Evolutionary conservation across 2,797 vertebrate species (phyloP).

Genomic region (Catostomus latipinnis): DNA sequence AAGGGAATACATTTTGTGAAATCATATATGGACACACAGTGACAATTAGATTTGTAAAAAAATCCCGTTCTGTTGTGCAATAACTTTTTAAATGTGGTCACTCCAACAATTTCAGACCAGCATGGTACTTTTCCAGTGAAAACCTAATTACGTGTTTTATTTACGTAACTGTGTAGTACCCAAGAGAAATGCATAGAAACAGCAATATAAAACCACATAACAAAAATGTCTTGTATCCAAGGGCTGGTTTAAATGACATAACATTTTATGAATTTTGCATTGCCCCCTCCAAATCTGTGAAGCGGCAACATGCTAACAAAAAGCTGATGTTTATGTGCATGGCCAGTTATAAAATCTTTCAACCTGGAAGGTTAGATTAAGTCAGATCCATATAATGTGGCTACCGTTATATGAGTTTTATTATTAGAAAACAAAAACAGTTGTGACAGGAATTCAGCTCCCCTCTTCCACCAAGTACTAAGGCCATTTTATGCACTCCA

Average conservation of each 20-base stretch:
- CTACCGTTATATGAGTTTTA: slow-evolving; percentile 26
- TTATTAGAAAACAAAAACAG: slow-evolving; percentile 40
- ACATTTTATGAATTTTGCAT: too few relatives aligned
- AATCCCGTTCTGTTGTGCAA: background rate
- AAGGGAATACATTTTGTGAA: slow-evolving; percentile 6
- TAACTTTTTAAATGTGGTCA: slow-evolving; percentile 19
- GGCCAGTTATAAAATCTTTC: slow-evolving; percentile 3
- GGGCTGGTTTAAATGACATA: slow-evolving; percentile 1
- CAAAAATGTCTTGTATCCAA: slow-evolving; percentile 21
- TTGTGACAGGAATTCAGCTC: slow-evolving; percentile 22
- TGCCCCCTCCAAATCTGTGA: too few relatives aligned
- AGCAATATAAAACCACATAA: slow-evolving; percentile 19
- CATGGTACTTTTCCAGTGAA: slow-evolving; percentile 16
- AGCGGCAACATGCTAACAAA: too few relatives aligned
- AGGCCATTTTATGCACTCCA: slow-evolving; percentile 35
- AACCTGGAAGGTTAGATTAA: background rate
- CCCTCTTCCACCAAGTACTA: slow-evolving; percentile 10
- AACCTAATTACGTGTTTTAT: slow-evolving; percentile 17
- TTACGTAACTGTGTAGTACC: slow-evolving; percentile 18
- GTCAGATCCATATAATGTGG: background rate
- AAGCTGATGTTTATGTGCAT: background rate
- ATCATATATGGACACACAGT: slow-evolving; percentile 1
- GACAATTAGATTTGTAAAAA: background rate
- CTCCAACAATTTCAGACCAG: background rate
- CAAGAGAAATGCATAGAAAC: slow-evolving; percentile 7